Conservation (phyloP, 2,113 vertebrate genomes). For the Vulpes ferrilata region DNA sequence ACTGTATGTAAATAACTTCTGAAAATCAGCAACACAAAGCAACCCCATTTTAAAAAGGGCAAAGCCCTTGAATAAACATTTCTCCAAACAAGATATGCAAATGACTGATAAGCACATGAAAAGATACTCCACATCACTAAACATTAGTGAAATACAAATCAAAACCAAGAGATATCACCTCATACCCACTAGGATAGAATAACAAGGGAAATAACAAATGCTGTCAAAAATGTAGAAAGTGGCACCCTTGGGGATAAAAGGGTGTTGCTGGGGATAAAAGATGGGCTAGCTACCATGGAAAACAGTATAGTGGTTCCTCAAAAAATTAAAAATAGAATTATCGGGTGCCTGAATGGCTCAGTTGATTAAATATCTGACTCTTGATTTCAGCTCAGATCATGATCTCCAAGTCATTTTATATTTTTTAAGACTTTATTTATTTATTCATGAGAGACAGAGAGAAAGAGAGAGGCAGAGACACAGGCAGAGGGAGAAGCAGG, state of each 20-base stretch:
- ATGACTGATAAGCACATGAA: background rate
- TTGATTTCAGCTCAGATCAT: background rate
- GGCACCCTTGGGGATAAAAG: background rate
- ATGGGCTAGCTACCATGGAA: background rate
- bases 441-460: too few relatives aligned
- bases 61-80: background rate
- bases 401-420: background rate
- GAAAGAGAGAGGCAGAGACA: too few relatives aligned
- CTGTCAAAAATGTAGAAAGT: background rate
- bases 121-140: background rate
- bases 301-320: background rate
- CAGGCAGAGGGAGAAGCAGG: too few relatives aligned
- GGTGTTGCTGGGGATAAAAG: background rate
- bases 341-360: background rate
- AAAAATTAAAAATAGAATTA: slow-evolving; percentile 3
- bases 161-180: background rate
- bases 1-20: background rate
- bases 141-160: background rate
- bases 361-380: background rate
- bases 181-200: background rate
- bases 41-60: background rate
- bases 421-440: too few relatives aligned
- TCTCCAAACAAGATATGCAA: background rate
- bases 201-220: background rate
- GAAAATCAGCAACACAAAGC: background rate